A percentile compares a stretch with the other conserved stretches of the same genome.
Conservation (phyloP, 2,888 invertebrate genomes). For the Himalopsyche tibetana region DNA sequence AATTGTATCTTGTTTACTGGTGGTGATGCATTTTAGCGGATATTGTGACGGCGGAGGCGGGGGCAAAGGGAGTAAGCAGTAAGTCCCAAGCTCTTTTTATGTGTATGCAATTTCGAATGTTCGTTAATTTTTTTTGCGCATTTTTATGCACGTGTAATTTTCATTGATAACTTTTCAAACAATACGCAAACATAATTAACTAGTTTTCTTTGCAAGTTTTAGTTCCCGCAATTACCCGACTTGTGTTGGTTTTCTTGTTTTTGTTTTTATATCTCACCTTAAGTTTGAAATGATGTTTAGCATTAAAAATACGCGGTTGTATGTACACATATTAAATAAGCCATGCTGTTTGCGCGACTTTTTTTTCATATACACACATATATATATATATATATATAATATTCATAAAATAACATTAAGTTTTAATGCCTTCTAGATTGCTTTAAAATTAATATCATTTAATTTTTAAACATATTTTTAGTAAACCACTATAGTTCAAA, state of each 20-base stretch:
- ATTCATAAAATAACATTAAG: not conserved
- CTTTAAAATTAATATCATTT: too few relatives aligned
- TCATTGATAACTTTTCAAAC: not conserved
- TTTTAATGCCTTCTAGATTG: too few relatives aligned
- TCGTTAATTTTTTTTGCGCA: not conserved
- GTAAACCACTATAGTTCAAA: too few relatives aligned
- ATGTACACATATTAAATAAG: slow-evolving; percentile 20
- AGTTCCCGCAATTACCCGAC: not conserved
- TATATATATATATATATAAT: not conserved
- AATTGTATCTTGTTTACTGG: slow-evolving; percentile 53
- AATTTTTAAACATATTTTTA: too few relatives aligned
- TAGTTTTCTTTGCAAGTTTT: not conserved
- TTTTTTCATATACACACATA: not conserved
- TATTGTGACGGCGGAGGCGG: slow-evolving; percentile 57
- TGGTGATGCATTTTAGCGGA: slow-evolving; percentile 53
- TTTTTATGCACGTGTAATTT: not conserved
- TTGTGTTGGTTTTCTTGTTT: not conserved
- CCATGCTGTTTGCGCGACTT: not conserved
- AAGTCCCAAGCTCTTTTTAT: slow-evolving; percentile 49
- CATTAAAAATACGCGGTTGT: not conserved
- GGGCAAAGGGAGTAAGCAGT: slow-evolving; percentile 59
- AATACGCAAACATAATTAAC: not conserved
- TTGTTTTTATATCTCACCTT: not conserved
- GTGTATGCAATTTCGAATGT: slow-evolving; percentile 19
- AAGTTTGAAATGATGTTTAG: not conserved